These are phyloP conservation scores for Agrilus cyanescens DNA, from an alignment of 2,888 invertebrate genomes.

Conservation along the genomic window DNA sequence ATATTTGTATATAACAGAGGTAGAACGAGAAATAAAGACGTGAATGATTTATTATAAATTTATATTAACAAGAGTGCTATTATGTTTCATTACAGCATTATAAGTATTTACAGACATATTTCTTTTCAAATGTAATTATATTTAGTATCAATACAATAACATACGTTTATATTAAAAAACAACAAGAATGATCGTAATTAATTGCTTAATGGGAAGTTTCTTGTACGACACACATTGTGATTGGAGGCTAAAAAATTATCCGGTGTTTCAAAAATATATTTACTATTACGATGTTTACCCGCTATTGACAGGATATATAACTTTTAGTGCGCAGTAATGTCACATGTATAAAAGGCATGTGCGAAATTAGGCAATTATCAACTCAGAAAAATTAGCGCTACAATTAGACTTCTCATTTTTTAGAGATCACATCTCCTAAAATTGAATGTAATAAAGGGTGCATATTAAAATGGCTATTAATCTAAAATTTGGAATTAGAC, in stretches of 20 bases:
- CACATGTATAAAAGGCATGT: slow-evolving; percentile 28
- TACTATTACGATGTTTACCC: too few relatives aligned
- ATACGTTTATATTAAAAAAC: slow-evolving; percentile 35
- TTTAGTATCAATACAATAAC: slow-evolving; percentile 34
- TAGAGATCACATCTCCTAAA: too few relatives aligned
- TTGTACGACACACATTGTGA: slow-evolving; percentile 28
- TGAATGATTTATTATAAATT: too few relatives aligned
- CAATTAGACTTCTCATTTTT: too few relatives aligned
- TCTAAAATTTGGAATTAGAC: too few relatives aligned
- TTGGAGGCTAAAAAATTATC: slow-evolving; percentile 27
- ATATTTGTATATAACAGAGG: too few relatives aligned
- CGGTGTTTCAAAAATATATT: slow-evolving; percentile 27
- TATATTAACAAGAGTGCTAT: too few relatives aligned
- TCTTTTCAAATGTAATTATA: slow-evolving; percentile 27
- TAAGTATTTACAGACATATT: too few relatives aligned
- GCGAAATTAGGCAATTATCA: slow-evolving; percentile 24
- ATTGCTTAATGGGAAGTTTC: slow-evolving; percentile 29
- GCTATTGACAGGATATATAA: slow-evolving; percentile 23
- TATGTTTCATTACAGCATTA: too few relatives aligned
- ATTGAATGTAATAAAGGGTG: slow-evolving; percentile 14
- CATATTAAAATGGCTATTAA: neutral
- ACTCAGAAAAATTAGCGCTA: slow-evolving; percentile 8
- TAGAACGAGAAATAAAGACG: too few relatives aligned
- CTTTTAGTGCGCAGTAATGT: slow-evolving; percentile 16
- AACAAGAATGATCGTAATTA: slow-evolving; percentile 31